Conservation (phyloP, 2,113 vertebrate genomes). For the Cyprinodon tularosa region DNA sequence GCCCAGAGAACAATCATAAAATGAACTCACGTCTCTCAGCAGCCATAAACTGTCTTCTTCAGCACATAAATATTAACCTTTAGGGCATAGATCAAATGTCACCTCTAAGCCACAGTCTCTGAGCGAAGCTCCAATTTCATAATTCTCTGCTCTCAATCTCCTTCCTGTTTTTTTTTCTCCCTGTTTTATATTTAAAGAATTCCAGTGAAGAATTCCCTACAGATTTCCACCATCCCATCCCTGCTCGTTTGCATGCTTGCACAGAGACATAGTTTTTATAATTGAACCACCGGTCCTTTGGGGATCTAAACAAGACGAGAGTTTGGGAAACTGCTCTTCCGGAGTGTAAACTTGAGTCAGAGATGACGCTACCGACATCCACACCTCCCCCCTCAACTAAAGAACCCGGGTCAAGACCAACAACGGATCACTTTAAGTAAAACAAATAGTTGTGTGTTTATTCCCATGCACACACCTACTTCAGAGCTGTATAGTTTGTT, state of each 20-base stretch:
- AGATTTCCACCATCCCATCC: slow-evolving; percentile 41
- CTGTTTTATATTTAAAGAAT: slow-evolving; percentile 47
- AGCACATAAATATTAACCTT: slow-evolving; percentile 29
- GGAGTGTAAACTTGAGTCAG: slow-evolving; percentile 65
- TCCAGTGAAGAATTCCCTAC: slow-evolving; percentile 64
- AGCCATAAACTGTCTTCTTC: neutral
- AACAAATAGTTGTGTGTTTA: slow-evolving; percentile 35
- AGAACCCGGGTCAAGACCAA: slow-evolving; percentile 40
- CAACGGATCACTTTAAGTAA: slow-evolving; percentile 26
- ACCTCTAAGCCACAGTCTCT: slow-evolving; percentile 53
- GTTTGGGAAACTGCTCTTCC: slow-evolving; percentile 80
- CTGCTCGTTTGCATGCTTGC: slow-evolving; percentile 48
- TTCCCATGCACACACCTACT: neutral
- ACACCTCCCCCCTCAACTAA: slow-evolving; percentile 61
- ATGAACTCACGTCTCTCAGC: neutral
- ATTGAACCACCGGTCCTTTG: slow-evolving; percentile 57
- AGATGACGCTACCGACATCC: slow-evolving; percentile 53
- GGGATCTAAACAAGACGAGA: slow-evolving; percentile 65
- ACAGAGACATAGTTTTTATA: slow-evolving; percentile 68
- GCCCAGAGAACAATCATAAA: neutral
- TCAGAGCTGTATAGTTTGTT: neutral
- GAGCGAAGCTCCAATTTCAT: slow-evolving; percentile 42
- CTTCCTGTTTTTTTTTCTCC: slow-evolving; percentile 28
- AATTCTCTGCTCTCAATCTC: slow-evolving; percentile 44
- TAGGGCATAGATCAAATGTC: slow-evolving; percentile 55